Percentiles rank a stretch among this genome's conserved stretches.
These are phyloP conservation scores for Eriosoma lanigerum DNA, from an alignment of 1,140 invertebrate species.

Conservation along the genomic window DNA sequence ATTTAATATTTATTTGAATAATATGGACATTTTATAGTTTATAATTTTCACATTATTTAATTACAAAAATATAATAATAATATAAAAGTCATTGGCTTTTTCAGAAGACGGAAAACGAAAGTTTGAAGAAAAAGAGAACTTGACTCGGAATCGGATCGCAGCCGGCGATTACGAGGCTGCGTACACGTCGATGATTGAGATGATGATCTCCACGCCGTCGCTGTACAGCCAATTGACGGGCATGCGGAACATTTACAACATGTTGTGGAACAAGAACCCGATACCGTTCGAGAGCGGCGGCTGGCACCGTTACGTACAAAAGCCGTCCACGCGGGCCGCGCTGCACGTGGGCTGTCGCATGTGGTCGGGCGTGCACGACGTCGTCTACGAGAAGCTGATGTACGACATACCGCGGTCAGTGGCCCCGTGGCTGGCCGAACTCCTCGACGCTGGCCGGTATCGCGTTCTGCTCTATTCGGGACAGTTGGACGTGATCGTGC, in stretches of 20 bases:
- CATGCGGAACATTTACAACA: slow-evolving; percentile 79
- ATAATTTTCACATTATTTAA: too few relatives aligned
- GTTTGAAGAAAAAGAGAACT: slow-evolving; percentile 9
- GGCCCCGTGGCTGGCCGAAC: slow-evolving; percentile 71
- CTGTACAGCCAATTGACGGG: slow-evolving; percentile 77
- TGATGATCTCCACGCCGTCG: slow-evolving; percentile 25
- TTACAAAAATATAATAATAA: too few relatives aligned
- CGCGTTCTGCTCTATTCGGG: slow-evolving; percentile 73
- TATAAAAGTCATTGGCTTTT: too few relatives aligned
- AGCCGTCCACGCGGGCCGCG: slow-evolving; percentile 58
- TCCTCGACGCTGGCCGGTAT: slow-evolving; percentile 65
- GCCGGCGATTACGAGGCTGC: slow-evolving; percentile 52
- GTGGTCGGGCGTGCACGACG: slow-evolving; percentile 56
- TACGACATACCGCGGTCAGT: slow-evolving; percentile 83
- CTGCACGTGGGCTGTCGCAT: slow-evolving; percentile 81
- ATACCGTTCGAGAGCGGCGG: slow-evolving; percentile 54
- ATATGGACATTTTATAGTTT: too few relatives aligned
- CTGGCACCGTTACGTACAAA: slow-evolving; percentile 59
- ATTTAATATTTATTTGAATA: too few relatives aligned
- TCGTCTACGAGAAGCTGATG: slow-evolving; percentile 69
- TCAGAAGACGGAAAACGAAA: slow-evolving; percentile 3
- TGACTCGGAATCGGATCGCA: slow-evolving; percentile 30
- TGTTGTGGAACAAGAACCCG: slow-evolving; percentile 59
- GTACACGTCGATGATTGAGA: slow-evolving; percentile 39
- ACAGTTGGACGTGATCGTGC: slow-evolving; percentile 81